Percentiles rank a stretch among this genome's conserved stretches.
Conservation (phyloP, 2,888 invertebrate genomes). For the Pardosa pseudoannulata region DNA sequence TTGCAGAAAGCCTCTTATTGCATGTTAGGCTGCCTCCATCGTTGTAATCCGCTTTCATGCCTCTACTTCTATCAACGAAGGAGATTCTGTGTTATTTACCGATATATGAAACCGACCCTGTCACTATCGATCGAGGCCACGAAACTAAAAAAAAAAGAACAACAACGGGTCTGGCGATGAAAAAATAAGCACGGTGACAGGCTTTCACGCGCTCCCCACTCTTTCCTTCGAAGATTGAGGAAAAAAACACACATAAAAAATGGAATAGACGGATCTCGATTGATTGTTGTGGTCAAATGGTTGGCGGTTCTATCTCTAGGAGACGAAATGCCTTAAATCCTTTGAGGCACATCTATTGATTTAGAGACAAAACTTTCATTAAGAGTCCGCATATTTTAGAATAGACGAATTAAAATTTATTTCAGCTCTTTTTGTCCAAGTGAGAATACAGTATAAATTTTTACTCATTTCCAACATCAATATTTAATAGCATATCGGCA, state of each 20-base stretch:
- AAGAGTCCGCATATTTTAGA: no score
- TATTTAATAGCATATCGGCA: no score
- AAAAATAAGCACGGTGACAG: constrained; percentile 7
- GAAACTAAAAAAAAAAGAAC: neutral
- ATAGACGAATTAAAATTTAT: no score
- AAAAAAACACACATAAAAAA: neutral
- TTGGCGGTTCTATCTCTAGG: neutral
- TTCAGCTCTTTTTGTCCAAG: no score
- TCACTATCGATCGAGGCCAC: neutral
- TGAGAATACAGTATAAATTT: no score
- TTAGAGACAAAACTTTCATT: no score
- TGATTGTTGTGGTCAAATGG: neutral
- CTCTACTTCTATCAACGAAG: neutral
- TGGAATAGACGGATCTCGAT: neutral
- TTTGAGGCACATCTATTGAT: no score
- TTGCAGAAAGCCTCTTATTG: neutral
- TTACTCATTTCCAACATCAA: no score
- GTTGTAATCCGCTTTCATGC: neutral
- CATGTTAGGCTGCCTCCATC: neutral
- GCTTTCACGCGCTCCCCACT: neutral
- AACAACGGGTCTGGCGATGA: neutral
- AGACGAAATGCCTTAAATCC: neutral
- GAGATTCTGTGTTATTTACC: neutral
- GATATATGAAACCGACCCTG: neutral
- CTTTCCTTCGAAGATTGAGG: neutral